phyloP scores from a whole-genome alignment of 2,888 invertebrate species.

The Plutella xylostella region DNA sequence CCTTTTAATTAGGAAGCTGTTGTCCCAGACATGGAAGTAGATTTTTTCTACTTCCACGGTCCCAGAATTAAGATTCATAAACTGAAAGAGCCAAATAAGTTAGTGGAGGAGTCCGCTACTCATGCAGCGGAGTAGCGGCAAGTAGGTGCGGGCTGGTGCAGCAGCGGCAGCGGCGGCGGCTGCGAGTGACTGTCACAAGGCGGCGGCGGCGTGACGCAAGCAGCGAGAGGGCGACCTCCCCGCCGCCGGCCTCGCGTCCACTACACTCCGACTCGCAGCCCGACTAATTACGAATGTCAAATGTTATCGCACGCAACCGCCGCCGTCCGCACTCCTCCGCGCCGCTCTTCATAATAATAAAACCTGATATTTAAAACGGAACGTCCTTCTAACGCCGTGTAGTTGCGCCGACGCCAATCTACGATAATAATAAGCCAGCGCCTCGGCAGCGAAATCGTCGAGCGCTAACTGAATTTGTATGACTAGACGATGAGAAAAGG shows the following conservation, averaged over 20 bases:
- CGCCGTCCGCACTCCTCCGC: slow-evolving; percentile 66
- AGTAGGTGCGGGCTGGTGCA: background rate
- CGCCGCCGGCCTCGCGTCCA: slow-evolving; percentile 45
- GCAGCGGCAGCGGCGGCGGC: slow-evolving; percentile 21
- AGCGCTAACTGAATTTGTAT: slow-evolving; percentile 37
- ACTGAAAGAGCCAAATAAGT: no score
- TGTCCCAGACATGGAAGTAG: no score
- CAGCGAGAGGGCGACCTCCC: slow-evolving; percentile 59
- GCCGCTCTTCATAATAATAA: slow-evolving; percentile 71
- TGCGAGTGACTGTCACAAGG: slow-evolving; percentile 24
- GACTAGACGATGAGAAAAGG: slow-evolving; percentile 30
- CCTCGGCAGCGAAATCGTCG: slow-evolving; percentile 42
- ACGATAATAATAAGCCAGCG: slow-evolving; percentile 70
- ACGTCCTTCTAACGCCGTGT: slow-evolving; percentile 72
- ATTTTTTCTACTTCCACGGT: background rate
- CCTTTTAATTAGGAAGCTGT: no score
- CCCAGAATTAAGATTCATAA: no score
- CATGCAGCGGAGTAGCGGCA: background rate
- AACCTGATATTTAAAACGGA: slow-evolving; percentile 72
- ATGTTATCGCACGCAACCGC: slow-evolving; percentile 70
- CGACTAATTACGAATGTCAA: slow-evolving; percentile 70
- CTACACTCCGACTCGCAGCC: slow-evolving; percentile 24
- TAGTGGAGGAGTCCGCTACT: background rate
- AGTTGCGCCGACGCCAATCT: slow-evolving; percentile 72
- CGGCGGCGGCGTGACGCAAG: slow-evolving; percentile 48